Percentiles rank a stretch among this genome's conserved stretches.
Evolutionary conservation across 37 sponge, comb jelly and placozoan genomes (phyloP).

Genomic region (Geodia barretti): DNA sequence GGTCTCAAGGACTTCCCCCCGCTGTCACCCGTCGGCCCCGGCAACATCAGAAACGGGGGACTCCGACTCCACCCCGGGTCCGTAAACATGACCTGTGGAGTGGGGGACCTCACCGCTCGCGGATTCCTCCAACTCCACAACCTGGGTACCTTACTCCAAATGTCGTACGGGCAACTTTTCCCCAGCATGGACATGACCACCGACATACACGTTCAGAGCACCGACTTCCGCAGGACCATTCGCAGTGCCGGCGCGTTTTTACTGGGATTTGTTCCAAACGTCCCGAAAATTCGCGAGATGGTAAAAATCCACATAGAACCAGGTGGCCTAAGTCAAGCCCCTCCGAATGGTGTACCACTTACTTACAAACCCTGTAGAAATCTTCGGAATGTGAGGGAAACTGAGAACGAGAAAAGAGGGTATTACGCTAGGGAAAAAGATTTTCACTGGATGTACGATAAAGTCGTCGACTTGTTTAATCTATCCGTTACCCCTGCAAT

Average conservation of each 20-base stretch:
- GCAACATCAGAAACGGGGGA: not conserved
- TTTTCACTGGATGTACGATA: not conserved
- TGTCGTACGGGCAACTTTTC: slow-evolving; percentile 8
- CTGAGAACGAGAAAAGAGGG: not conserved
- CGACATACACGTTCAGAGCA: slow-evolving; percentile 46
- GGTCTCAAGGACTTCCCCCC: slow-evolving; percentile 34
- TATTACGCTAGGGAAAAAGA: slow-evolving; percentile 5
- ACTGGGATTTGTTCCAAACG: slow-evolving; percentile 48
- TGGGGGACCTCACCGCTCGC: slow-evolving; percentile 27
- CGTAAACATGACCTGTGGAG: slow-evolving; percentile 12
- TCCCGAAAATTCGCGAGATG: not conserved
- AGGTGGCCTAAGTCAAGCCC: slow-evolving; percentile 23
- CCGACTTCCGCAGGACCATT: slow-evolving; percentile 44
- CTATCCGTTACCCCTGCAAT: not conserved
- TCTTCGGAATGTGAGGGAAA: not conserved
- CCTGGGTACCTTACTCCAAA: slow-evolving; percentile 29
- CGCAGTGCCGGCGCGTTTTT: slow-evolving; percentile 64
- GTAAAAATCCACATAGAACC: slow-evolving; percentile 39
- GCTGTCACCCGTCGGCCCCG: not conserved
- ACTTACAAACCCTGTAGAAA: slow-evolving; percentile 25
- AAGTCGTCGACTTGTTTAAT: slow-evolving; percentile 6
- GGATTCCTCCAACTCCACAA: slow-evolving; percentile 44
- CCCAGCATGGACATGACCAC: not conserved
- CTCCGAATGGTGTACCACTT: slow-evolving; percentile 17
- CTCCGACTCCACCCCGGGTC: slow-evolving; percentile 18